Evolutionary conservation across 2,113 vertebrate genomes (phyloP), one percentile per base, ranked within the genome.

Genomic region (Leptocoma aspasia): DNA sequence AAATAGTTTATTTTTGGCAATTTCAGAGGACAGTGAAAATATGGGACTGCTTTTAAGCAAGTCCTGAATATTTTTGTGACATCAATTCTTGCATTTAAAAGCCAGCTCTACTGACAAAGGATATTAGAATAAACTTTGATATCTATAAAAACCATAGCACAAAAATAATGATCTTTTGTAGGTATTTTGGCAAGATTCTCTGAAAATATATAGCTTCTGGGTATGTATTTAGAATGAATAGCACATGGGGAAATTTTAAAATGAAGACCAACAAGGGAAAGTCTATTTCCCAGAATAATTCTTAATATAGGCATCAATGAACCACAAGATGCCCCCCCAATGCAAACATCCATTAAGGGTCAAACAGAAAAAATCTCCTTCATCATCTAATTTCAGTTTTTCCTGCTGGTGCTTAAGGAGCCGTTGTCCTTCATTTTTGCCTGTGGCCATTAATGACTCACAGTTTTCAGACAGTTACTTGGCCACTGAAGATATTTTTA

Each of bases 391-490:
- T 65, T 52, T 59, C 81, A 75, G 28, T 35, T 92, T 78, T 89
- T 61, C 41, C 30, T 54, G 64, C 28, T 90, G 76, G 86, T 88
- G 80, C 79, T 91, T 53, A 78, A 94, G 82, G 88, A 91, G 89
- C 77, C 13, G 20, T 15, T 95, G 94, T 90, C 82, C 93, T 93
- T 95, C 90, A 56, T 50, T 78, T 75, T 69, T 86, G 91, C 93
- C 91, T 44, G 59, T 65, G 86, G 95, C 94, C 92, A 90, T 81
- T 93, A 86, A 90, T 93, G 94, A 97, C 93, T 96, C 92, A 94
- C 80, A 79, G 44, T 71, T 95, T 95, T 93, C 91, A 94, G 85
- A 71, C 93, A 93, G 50, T 83, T 92, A 82, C 44, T 95, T 91
- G 92, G 88, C 77, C 89, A 94, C 72, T 86, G 80, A 94, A 86